Evolutionary conservation across 2,113 vertebrate genomes (phyloP), one percentile per base, ranked within the genome.

Genomic region (Capricornis sumatraensis): DNA sequence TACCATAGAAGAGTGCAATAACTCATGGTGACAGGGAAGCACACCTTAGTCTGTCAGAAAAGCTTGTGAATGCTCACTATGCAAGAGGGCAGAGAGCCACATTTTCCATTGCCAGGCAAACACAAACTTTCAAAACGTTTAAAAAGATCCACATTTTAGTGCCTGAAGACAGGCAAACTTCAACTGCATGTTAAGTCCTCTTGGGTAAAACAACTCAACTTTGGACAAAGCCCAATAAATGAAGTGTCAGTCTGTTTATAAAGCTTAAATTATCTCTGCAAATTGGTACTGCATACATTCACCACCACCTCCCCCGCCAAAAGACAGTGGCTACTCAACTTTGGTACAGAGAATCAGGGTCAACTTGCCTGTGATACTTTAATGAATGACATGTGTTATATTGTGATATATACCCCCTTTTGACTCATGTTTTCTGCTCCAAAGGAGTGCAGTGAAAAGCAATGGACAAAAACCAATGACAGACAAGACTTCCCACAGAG

Each of bases 281-380:
- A 7, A 57, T 27, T 0, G 19, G 74, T 52, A 36, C 81, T 91
- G 30, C 79, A 71, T 43, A 79, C 40, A 58, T 25, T 71, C 53
- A 19, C 91, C 89, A 27, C 96, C 33, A 62, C 82, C 47, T 86
- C 2, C 21, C 89, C 43, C 1, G 79, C 28, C 91, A 33, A 89
- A 94, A 81, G 81, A 50, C 58, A 92, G 52, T 86, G 95, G 84
- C 95, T 97, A 3, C 3, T 76, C 83, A 91, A 89, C 95, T 97
- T 86, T 67, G 58, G 88, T 93, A 95, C 95, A 95, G 96, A 98
- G 95, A 98, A 86, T 94, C 97, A 82, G 62, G 91, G 50, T 45
- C 98, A 79, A 92, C 88, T 97, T 96, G 86, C 64, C 91, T 30
- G 52, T 4, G 57, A 97, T 13, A 45, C 84, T 97, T 97, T 84